Evolutionary conservation across 2,797 vertebrate genomes (phyloP).

Genomic region (Stomatorhinus walkeri): DNA sequence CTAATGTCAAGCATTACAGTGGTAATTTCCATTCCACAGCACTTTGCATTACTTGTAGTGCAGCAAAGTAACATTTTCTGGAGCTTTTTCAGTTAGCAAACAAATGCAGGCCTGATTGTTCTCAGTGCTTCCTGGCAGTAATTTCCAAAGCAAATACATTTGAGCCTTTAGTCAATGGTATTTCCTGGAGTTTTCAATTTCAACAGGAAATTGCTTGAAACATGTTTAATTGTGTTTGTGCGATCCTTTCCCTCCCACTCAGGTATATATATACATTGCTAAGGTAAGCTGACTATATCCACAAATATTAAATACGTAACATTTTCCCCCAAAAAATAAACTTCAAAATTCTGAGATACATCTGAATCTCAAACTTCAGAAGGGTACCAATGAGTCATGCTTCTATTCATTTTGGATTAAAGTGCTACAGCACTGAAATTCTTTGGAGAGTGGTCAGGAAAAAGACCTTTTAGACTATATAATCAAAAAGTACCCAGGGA

Average conservation of each 20-base stretch:
- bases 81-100: neutral
- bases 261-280: neutral
- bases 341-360: neutral
- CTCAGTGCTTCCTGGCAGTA: neutral
- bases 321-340: neutral
- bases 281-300: neutral
- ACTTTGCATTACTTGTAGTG: neutral
- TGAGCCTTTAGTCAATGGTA: neutral
- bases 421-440: neutral
- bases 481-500: neutral
- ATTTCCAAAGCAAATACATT: slow-evolving; percentile 3
- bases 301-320: neutral
- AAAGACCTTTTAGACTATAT: neutral
- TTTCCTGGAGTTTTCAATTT: neutral
- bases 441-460: neutral
- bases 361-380: neutral
- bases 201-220: neutral
- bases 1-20: neutral
- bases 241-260: neutral
- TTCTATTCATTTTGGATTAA: neutral
- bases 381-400: neutral
- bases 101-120: neutral
- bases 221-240: neutral
- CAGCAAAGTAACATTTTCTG: neutral
- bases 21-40: no score